These are phyloP conservation scores for Morinoia aosen DNA, from an alignment of 2,888 invertebrate species.

Conservation along the genomic window DNA sequence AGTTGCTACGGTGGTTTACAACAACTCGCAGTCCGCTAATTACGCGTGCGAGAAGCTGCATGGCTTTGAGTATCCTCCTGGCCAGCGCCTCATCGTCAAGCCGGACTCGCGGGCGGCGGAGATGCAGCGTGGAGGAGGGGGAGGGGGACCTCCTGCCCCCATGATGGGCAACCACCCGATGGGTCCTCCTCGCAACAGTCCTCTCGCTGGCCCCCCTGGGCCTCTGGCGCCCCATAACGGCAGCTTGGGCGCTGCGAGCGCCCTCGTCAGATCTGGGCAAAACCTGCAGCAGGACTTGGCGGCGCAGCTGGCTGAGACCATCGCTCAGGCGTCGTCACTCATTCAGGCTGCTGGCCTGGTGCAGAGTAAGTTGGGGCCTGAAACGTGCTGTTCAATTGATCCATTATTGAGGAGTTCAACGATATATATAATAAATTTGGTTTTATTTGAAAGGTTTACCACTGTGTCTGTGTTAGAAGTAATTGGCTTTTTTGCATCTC, in stretches of 20 bases:
- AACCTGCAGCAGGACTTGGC: constrained; percentile 76
- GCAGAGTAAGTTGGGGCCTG: constrained; percentile 57
- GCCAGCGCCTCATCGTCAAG: constrained; percentile 83
- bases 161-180: constrained; percentile 16
- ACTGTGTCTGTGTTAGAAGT: not conserved
- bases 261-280: constrained; percentile 56
- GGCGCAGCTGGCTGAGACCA: constrained; percentile 80
- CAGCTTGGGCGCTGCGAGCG: constrained; percentile 57
- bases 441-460: not conserved
- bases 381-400: not conserved
- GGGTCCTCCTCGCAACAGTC: constrained; percentile 45
- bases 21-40: constrained; percentile 79
- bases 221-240: constrained; percentile 58
- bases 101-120: constrained; percentile 73
- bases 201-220: constrained; percentile 42
- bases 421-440: not conserved
- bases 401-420: not conserved
- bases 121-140: not conserved
- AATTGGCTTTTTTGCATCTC: not conserved
- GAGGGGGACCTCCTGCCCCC: not conserved
- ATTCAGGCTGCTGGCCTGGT: constrained; percentile 78
- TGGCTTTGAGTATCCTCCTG: constrained; percentile 92
- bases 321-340: constrained; percentile 83
- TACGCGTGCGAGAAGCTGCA: constrained; percentile 89
- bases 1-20: constrained; percentile 80